Percentiles rank a stretch among this genome's conserved stretches.
Evolutionary conservation across 2,888 invertebrate genomes (phyloP).

Genomic region (Chouioia cunea): DNA sequence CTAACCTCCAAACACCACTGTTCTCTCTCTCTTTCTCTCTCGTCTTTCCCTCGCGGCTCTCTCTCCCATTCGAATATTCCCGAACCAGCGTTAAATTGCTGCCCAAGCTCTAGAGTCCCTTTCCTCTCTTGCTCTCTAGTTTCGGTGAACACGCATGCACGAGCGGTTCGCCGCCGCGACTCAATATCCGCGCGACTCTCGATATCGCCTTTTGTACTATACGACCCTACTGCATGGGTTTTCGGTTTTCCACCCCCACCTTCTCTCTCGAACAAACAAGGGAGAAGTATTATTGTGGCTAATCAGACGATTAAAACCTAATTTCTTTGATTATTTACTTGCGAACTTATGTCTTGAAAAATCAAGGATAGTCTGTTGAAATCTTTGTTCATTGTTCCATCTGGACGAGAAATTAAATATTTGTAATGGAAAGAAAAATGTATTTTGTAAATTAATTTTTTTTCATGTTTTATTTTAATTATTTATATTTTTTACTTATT

Average conservation of each 20-base stretch:
- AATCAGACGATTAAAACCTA: no score
- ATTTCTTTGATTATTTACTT: background rate
- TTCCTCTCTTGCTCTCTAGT: background rate
- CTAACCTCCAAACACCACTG: slow-evolving; percentile 69
- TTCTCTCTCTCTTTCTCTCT: slow-evolving; percentile 51
- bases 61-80: slow-evolving; percentile 57
- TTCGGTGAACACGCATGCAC: background rate
- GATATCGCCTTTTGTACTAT: slow-evolving; percentile 29
- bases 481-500: no score
- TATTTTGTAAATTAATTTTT: no score
- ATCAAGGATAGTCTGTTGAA: no score
- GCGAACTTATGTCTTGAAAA: no score
- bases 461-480: no score
- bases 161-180: slow-evolving; percentile 28
- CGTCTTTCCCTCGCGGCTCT: slow-evolving; percentile 25
- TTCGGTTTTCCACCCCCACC: no score
- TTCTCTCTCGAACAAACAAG: background rate
- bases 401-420: no score
- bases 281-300: background rate
- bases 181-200: slow-evolving; percentile 39
- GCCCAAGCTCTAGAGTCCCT: slow-evolving; percentile 41
- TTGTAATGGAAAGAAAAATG: no score
- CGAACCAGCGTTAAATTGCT: slow-evolving; percentile 60
- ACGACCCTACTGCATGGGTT: background rate
- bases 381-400: no score